Conservation (phyloP, 2,797 vertebrate genomes). For the Hipposideros larvatus region DNA sequence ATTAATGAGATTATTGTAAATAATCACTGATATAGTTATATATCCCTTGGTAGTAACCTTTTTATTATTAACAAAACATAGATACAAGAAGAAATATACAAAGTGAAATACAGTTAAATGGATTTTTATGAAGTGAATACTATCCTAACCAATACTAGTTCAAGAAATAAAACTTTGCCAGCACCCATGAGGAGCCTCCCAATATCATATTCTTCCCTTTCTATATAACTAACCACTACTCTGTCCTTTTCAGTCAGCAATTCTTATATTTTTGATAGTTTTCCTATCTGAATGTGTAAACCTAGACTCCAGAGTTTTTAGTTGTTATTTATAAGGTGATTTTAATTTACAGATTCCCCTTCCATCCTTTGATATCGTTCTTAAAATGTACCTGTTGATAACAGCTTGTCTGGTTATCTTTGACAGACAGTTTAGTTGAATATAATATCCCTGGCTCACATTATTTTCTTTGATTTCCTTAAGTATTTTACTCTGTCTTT, state of each 20-base stretch:
- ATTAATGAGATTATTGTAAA: neutral
- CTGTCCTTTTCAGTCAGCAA: neutral
- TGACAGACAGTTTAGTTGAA: neutral
- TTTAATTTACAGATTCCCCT: neutral
- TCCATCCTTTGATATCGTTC: neutral
- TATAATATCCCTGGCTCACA: neutral
- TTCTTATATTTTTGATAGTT: neutral
- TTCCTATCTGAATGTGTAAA: neutral
- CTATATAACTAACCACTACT: neutral
- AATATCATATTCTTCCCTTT: neutral
- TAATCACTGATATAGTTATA: neutral
- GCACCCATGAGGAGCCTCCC: neutral
- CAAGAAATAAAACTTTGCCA: neutral
- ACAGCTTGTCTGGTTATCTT: neutral
- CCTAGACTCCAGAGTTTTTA: neutral
- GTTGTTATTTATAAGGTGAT: neutral
- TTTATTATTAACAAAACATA: neutral
- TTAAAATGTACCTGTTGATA: neutral
- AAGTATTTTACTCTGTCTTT: neutral
- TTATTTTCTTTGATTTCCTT: neutral
- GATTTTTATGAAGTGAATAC: neutral
- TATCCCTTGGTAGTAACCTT: neutral
- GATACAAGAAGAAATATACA: neutral
- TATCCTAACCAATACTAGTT: neutral
- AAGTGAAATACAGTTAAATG: neutral